Evolutionary conservation across 2,113 vertebrate species (phyloP).

Genomic region (Syngnathus typhle): DNA sequence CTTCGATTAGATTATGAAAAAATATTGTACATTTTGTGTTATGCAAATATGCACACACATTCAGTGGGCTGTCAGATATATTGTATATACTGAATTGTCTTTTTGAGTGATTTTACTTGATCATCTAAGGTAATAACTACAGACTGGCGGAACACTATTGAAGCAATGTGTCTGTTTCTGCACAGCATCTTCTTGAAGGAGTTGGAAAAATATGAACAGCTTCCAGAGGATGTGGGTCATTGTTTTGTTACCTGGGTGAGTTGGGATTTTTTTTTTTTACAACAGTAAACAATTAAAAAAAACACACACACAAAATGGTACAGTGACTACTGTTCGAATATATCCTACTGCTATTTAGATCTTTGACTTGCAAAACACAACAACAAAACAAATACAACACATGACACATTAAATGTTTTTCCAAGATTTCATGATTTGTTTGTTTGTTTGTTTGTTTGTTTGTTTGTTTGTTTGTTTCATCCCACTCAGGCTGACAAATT

Average conservation of each 20-base stretch:
- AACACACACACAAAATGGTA: background rate
- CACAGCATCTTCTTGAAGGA: slow-evolving; percentile 95
- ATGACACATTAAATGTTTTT: background rate
- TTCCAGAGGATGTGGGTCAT: slow-evolving; percentile 97
- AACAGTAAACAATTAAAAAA: background rate
- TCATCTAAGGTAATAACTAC: background rate
- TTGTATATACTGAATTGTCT: background rate
- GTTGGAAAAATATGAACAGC: slow-evolving; percentile 95
- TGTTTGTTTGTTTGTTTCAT: slow-evolving; percentile 8
- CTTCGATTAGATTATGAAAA: background rate
- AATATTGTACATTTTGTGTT: background rate
- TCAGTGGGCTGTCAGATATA: background rate
- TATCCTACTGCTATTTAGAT: background rate
- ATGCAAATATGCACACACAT: background rate
- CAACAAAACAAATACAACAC: too few relatives aligned
- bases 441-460: too few relatives aligned
- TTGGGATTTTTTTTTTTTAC: background rate
- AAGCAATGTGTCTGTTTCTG: background rate
- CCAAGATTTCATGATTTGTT: background rate
- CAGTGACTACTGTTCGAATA: background rate
- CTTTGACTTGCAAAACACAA: background rate
- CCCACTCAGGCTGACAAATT: slow-evolving; percentile 90
- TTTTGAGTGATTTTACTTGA: background rate
- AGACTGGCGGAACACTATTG: background rate
- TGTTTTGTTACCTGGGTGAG: slow-evolving; percentile 98